These are phyloP conservation scores for Melitaea cinxia DNA, from an alignment of 1,140 invertebrate genomes.

Conservation along the genomic window DNA sequence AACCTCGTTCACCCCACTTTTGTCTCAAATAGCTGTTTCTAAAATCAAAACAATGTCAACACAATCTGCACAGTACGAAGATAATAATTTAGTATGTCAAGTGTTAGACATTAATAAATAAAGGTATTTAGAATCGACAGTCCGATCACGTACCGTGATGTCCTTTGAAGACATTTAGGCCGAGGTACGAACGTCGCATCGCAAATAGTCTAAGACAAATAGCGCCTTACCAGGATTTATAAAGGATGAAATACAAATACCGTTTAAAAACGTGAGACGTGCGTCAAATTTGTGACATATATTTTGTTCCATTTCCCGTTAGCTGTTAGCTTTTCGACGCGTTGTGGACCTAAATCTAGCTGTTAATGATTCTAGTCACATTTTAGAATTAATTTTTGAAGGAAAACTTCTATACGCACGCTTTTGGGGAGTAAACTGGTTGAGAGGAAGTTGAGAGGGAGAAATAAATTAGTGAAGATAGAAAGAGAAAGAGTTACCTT, in stretches of 20 bases:
- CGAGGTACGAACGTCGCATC: slow-evolving; percentile 22
- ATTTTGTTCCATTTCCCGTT: not conserved
- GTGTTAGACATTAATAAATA: not conserved
- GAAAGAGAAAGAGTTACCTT: too few relatives aligned
- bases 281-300: not conserved
- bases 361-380: too few relatives aligned
- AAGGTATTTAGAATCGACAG: slow-evolving; percentile 6
- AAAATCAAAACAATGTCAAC: not conserved
- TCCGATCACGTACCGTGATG: slow-evolving; percentile 26
- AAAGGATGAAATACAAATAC: slow-evolving; percentile 15
- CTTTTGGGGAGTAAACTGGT: too few relatives aligned
- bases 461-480: too few relatives aligned
- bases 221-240: slow-evolving; percentile 27
- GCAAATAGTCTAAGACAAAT: slow-evolving; percentile 28
- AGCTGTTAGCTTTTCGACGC: too few relatives aligned
- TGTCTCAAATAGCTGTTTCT: too few relatives aligned
- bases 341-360: too few relatives aligned
- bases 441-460: too few relatives aligned
- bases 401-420: too few relatives aligned
- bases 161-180: slow-evolving; percentile 37
- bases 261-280: not conserved
- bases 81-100: slow-evolving; percentile 1
- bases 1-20: too few relatives aligned
- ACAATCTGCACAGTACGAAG: not conserved
- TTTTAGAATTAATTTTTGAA: too few relatives aligned